A percentile compares a stretch with the other conserved stretches of the same genome.
phyloP scores from a whole-genome alignment of 2,888 invertebrate genomes.

The Hipparchia semele region DNA sequence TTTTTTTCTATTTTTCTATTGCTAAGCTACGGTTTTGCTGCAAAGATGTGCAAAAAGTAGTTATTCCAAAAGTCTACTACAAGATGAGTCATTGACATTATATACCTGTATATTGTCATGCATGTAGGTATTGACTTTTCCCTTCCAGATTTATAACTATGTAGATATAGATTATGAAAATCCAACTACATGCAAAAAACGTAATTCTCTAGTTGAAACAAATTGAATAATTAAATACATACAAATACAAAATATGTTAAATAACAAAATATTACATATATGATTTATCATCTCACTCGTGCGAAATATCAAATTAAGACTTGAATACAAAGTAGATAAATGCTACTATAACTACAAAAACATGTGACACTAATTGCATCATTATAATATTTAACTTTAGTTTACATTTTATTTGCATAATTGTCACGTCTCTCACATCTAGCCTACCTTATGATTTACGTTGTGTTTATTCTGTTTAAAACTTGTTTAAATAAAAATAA shows the following conservation, averaged over 20 bases:
- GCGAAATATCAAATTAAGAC: neutral
- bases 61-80: too few relatives aligned
- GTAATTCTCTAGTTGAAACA: neutral
- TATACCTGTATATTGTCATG: too few relatives aligned
- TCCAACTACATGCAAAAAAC: neutral
- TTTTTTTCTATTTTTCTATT: too few relatives aligned
- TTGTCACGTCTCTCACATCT: slow-evolving; percentile 3
- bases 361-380: slow-evolving; percentile 15
- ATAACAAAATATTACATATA: too few relatives aligned
- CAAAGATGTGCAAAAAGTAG: too few relatives aligned
- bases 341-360: neutral
- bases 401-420: slow-evolving; percentile 11
- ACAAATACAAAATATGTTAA: too few relatives aligned
- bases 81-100: too few relatives aligned
- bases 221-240: neutral
- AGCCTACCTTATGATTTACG: slow-evolving; percentile 4
- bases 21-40: too few relatives aligned
- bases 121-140: too few relatives aligned
- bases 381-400: neutral
- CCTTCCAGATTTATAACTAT: neutral
- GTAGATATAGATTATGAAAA: neutral
- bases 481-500: slow-evolving; percentile 3
- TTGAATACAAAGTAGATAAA: slow-evolving; percentile 7
- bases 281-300: too few relatives aligned
- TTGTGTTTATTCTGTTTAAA: slow-evolving; percentile 5